Base-by-base conservation (phyloP, 2,797 vertebrate genomes). In the Chiroxiphia lanceolata region DNA sequence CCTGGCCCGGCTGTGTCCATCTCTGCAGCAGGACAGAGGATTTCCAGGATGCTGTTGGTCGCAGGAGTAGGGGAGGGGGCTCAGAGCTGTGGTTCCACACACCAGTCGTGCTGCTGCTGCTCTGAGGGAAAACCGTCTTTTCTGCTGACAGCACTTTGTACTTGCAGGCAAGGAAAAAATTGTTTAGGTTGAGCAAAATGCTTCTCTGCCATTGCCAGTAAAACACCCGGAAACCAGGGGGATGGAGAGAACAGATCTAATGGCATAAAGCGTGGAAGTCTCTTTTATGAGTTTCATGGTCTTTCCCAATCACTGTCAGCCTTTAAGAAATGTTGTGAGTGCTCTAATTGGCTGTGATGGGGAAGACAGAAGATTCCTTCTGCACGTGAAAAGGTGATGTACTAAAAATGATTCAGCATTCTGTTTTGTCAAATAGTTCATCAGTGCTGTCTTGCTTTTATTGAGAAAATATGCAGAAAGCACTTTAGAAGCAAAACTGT, bases 391-490 rank as follows among this genome's bases (percentile, higher is more conserved):
- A 83, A 81, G 90, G 77, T 53, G 86, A 42, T 75, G 63, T 42
- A 33, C 80, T 65, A 64, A 86, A 71, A 83, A 53, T 89, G 77
- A 78, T 90, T 94, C 90, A 68, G 65, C 61, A 3, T 83, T 90
- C 86, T 92, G 92, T 75, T 95, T 50, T 94, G 87, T 87, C 91
- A 87, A 45, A n/a, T 27, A 65, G 11, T 76, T 87, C 82, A 45
- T 90, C 90, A 72, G 83, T 1, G 1, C 63, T 56, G 76, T 72
- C 80, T 82, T 63, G 65, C 74, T 90, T 83, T 81, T 87, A 44
- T 81, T 78, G 81, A 87, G 81, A 40, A 87, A 64, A 89, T 40
- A 56, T 9, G 48, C 77, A 81, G 77, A 56, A 81, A 68, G 67
- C 83, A 71, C 87, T 83, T 45, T 1, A 61, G 65, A 74, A 78